Conservation (phyloP, 2,113 vertebrate genomes). For the Brachypodius melanocephalos region DNA sequence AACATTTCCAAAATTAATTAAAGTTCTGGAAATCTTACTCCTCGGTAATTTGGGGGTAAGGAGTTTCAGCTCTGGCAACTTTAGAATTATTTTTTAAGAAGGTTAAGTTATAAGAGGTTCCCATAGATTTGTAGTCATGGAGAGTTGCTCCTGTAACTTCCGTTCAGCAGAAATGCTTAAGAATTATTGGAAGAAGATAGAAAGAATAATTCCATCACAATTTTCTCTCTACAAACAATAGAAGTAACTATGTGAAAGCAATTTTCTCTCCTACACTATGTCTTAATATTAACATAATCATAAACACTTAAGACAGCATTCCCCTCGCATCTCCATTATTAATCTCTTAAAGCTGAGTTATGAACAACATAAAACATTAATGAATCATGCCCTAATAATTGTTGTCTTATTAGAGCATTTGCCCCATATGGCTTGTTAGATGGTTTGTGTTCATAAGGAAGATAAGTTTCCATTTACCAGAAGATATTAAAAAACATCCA, state of each 20-base stretch:
- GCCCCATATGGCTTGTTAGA: conserved; percentile 13
- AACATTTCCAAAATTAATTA: neutral
- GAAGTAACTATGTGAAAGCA: neutral
- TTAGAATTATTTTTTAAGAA: neutral
- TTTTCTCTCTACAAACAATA: neutral
- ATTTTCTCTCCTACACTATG: neutral
- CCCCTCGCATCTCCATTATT: neutral
- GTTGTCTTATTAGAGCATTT: conserved; percentile 13
- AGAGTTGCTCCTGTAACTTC: neutral
- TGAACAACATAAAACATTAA: conserved; percentile 21
- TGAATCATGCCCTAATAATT: neutral
- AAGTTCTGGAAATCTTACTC: neutral
- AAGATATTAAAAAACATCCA: conserved; percentile 44
- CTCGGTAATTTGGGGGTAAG: neutral
- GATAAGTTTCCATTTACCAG: conserved; percentile 68
- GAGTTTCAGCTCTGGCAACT: neutral
- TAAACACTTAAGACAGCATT: conserved; percentile 28
- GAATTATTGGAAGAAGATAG: neutral
- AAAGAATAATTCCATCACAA: neutral
- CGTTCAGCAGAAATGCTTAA: neutral
- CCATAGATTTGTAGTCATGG: neutral
- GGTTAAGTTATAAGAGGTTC: neutral
- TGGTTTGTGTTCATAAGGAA: neutral
- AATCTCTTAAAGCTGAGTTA: conserved; percentile 24
- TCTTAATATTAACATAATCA: conserved; percentile 52